Conservation (phyloP, 2,888 invertebrate species). For the Lochmaea crataegi region DNA sequence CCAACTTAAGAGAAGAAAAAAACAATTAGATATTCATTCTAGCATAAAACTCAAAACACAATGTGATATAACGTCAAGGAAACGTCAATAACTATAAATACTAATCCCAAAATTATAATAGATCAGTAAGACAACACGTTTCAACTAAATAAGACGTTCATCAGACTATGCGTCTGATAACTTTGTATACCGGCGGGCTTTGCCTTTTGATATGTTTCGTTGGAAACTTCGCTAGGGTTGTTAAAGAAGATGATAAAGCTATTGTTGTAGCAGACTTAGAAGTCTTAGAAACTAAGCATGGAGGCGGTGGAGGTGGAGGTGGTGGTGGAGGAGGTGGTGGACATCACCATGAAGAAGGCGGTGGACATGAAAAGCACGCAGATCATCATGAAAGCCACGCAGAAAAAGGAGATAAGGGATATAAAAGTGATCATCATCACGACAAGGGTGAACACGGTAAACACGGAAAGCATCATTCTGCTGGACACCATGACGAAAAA, state of each 20-base stretch:
- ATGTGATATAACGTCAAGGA: constrained; percentile 13
- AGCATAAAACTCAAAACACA: constrained; percentile 22
- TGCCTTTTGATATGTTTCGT: constrained; percentile 7
- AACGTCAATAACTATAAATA: constrained; percentile 5
- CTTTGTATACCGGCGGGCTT: background rate
- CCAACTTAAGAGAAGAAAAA: background rate
- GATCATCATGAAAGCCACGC: constrained; percentile 78
- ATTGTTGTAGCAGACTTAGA: constrained; percentile 44
- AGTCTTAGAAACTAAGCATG: constrained; percentile 43
- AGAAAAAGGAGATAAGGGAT: constrained; percentile 85
- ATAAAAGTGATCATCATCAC: constrained; percentile 78
- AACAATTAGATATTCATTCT: constrained; percentile 16
- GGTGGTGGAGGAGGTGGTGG: background rate
- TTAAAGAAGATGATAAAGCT: constrained; percentile 56
- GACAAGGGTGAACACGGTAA: constrained; percentile 81
- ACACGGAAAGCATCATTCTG: constrained; percentile 82
- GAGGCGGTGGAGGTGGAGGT: background rate
- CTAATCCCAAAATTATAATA: background rate
- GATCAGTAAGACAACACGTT: background rate
- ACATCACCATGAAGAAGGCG: constrained; percentile 72
- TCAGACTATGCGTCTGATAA: constrained; percentile 19
- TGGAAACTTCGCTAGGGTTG: constrained; percentile 54
- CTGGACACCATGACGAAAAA: constrained; percentile 80
- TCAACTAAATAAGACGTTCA: background rate
- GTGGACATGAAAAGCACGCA: constrained; percentile 77